Base-by-base conservation (phyloP, 2,797 vertebrate genomes). In the Sorex maritimensis region DNA sequence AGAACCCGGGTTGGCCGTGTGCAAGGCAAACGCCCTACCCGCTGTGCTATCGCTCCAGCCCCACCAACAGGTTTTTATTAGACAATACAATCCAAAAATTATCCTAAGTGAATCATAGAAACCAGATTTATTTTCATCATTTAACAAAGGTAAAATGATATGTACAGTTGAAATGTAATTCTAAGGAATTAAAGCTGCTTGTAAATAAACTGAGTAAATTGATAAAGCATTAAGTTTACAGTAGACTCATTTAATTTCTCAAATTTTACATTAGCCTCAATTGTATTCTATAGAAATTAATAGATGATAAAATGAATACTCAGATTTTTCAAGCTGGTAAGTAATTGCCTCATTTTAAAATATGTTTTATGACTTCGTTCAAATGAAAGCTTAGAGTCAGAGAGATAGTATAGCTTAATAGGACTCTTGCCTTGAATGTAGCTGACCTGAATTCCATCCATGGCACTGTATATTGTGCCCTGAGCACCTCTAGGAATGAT, bases 321-420 rank as follows among this genome's bases (percentile, higher is more conserved):
- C 87, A 87, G 55, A 86, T 72, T 96, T 94, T 95, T 92, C 90
- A 97, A 95, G 77, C 69, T 90, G 77, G 34, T 96, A 95, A 96
- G 17, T 38, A 90, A 72, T 28, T 21, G 75, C 34, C 34, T 96
- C 84, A 84, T 95, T 96, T 97, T 95, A 4, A 80, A 97, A 96
- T 93, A 67, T 68, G 71, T 92, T 94, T 92, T 92, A 91, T 93
- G 93, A 93, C 17, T 83, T 91, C 93, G 8, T 94, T 96, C 94
- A 44, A 87, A 58, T 58, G 19, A 58, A 58, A 58, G 17, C 19
- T 58, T 58, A 17, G 55, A 13, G 55, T 6, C 17, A 19, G 19
- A 21, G 55, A 19, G 15, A 58, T 58, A 21, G 19, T 58, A 19
- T 17, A 61, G 19, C 19, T 6, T 19, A 21, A 21, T 61, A 61